These are phyloP conservation scores for Oreochromis spilurus DNA, from an alignment of 2,113 vertebrate genomes.

Conservation along the genomic window DNA sequence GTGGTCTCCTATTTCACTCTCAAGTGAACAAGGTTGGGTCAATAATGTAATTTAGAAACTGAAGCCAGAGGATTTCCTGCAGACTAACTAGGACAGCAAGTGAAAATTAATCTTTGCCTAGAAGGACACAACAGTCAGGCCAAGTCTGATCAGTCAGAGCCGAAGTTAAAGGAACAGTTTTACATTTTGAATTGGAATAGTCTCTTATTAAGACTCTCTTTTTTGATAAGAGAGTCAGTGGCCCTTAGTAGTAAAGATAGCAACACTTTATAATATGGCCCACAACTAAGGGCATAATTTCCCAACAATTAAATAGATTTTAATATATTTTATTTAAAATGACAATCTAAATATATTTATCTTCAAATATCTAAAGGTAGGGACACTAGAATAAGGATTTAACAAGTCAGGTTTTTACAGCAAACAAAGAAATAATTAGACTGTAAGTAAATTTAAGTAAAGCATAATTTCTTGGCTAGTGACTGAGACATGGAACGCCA, in stretches of 20 bases:
- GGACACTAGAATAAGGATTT: neutral
- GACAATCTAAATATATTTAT: neutral
- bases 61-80: neutral
- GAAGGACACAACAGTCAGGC: neutral
- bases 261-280: neutral
- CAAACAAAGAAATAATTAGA: neutral
- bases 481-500: neutral
- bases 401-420: neutral
- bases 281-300: neutral
- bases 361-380: neutral
- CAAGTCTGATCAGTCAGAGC: neutral
- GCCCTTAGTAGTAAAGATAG: neutral
- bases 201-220: neutral
- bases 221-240: neutral
- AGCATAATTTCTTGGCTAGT: neutral
- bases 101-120: neutral
- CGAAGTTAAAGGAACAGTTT: neutral
- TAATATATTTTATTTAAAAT: neutral
- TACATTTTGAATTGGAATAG: neutral
- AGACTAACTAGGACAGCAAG: neutral
- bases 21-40: neutral
- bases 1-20: conserved; percentile 41
- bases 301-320: neutral
- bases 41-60: conserved; percentile 15
- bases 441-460: neutral